Evolutionary conservation across 2,888 invertebrate species (phyloP), one percentile per base, ranked within the genome.

Genomic region (Phaedon cochleariae): DNA sequence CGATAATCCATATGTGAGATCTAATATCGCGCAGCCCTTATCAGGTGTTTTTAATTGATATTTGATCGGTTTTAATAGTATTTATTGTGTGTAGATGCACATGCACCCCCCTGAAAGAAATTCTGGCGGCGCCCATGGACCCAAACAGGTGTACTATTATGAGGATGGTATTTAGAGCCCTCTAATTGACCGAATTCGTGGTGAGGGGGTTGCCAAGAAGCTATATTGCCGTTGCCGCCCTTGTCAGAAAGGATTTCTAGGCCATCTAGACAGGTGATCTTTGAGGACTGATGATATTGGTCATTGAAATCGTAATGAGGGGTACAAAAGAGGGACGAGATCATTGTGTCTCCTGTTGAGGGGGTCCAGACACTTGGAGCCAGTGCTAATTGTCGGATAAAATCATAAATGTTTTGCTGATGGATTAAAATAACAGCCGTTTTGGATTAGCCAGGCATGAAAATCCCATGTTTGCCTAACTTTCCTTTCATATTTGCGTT

Each of bases 321-420:
- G 58, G 51, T 29, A 53, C 48, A 59, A 53, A 51, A 22, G 41
- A 57, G 52, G 21, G 22, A 45, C 52, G 57, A 55, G 49, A 62
- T 41, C 41, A 41, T 62, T 62, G 55, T 62, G 49, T 62, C 57
- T 29, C 57, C 51, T 51, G 51, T 62, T 62, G 45, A 34, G 51
- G 51, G 18, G 49, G 37, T 62, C 17, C 31, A 51, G 31, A 57
- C 49, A 37, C 29, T 26, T 41, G 20, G 49, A 26, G 18, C 17
- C 57, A 62, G 51, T 49, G 57, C 15, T 34, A 34, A 41, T 41
- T 41, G 15, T 2, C 15, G 15, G 41, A 41, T n/a, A 6, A 15
- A 12, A 15, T 41, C 3, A 3, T 26, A 34, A 10, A 34, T 2
- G 34, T 12, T 34, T 34, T 34, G 9, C 41, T 41, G 15, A 3